A percentile compares a stretch with the other conserved stretches of the same genome.
These are phyloP conservation scores for Iphiclides podalirius DNA, from an alignment of 2,888 invertebrate species.

Conservation along the genomic window DNA sequence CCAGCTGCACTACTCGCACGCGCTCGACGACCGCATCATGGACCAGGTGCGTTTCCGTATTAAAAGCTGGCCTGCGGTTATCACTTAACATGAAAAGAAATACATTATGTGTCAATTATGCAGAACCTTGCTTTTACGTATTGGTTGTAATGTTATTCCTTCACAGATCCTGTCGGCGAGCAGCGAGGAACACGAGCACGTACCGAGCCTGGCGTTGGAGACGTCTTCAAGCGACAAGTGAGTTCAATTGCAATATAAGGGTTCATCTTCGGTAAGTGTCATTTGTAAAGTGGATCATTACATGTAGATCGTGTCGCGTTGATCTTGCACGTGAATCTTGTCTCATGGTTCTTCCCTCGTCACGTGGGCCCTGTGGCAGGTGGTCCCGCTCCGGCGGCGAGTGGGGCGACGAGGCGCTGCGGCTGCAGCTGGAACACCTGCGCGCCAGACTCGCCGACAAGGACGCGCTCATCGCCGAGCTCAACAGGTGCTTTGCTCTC, in stretches of 20 bases:
- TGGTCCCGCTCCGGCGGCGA: slow-evolving; percentile 64
- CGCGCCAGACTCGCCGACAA: slow-evolving; percentile 63
- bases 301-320: too few relatives aligned
- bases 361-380: too few relatives aligned
- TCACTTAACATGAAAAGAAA: not conserved
- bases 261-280: too few relatives aligned
- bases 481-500: slow-evolving; percentile 56
- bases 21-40: slow-evolving; percentile 66
- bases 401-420: slow-evolving; percentile 55
- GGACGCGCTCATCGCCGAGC: slow-evolving; percentile 67
- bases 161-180: slow-evolving; percentile 66
- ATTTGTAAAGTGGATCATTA: too few relatives aligned
- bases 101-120: not conserved
- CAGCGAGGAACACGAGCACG: slow-evolving; percentile 67
- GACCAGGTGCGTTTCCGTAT: slow-evolving; percentile 38
- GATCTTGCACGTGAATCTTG: too few relatives aligned
- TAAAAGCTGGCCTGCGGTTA: too few relatives aligned
- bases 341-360: too few relatives aligned
- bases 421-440: slow-evolving; percentile 54
- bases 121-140: too few relatives aligned
- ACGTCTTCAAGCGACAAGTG: slow-evolving; percentile 51
- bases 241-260: not conserved
- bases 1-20: slow-evolving; percentile 67
- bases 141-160: too few relatives aligned
- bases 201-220: slow-evolving; percentile 62